phyloP scores from a whole-genome alignment of 2,113 vertebrate genomes.

The Kryptolebias marmoratus region DNA sequence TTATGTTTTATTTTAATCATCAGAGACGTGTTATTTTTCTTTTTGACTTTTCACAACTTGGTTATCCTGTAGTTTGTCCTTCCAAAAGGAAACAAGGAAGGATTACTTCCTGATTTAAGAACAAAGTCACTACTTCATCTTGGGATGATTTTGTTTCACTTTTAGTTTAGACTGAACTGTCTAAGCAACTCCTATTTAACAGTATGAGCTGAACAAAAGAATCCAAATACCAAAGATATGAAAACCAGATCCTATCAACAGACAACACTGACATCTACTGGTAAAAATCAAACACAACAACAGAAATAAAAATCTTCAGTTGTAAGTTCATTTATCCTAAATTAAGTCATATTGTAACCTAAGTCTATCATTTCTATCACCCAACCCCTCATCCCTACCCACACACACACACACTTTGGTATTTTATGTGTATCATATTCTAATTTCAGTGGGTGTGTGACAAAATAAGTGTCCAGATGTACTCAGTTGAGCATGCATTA shows the following conservation, averaged over 20 bases:
- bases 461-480: no score
- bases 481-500: no score
- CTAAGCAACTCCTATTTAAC: slow-evolving; percentile 14
- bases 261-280: slow-evolving; percentile 62
- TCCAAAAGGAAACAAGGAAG: no score
- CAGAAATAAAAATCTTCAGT: no score
- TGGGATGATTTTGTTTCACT: slow-evolving; percentile 16
- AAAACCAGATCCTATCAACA: not conserved
- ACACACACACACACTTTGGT: no score
- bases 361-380: no score
- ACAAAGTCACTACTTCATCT: not conserved
- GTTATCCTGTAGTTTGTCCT: not conserved
- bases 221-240: slow-evolving; percentile 1
- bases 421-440: no score
- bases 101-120: no score
- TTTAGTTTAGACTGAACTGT: slow-evolving; percentile 32
- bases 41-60: not conserved
- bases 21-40: not conserved
- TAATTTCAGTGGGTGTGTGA: no score
- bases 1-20: slow-evolving; percentile 31
- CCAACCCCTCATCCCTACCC: no score
- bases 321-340: no score
- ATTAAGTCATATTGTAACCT: not conserved
- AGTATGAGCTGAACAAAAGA: slow-evolving; percentile 11
- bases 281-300: not conserved